Evolutionary conservation across 2,113 vertebrate species (phyloP), one percentile per base, ranked within the genome.

Genomic region (Etheostoma spectabile): DNA sequence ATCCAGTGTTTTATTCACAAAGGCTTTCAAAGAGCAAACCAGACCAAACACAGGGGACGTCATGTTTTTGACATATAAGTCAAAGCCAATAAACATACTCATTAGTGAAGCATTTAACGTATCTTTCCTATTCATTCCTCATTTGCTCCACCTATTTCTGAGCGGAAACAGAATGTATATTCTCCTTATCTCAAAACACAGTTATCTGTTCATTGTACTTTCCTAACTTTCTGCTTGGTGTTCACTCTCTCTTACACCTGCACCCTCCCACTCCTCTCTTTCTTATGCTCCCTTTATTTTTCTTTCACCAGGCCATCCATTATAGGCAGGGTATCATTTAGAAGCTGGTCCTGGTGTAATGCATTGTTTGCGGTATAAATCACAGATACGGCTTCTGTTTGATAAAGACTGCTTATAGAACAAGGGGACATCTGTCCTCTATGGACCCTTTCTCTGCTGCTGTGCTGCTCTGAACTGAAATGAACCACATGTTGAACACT

Each of bases 181-280:
- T 75, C 51, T 59, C 30, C 56, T 88, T 84, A 82, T 84, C 86
- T 75, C 13, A 65, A 82, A 79, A 51, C 2, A 3, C 77, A 89
- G 68, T 56, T 68, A n/a, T 53, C 45, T 68, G 11, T 46, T 83
- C 42, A 75, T n/a, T 66, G 60, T 46, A 73, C 62, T n/a, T 49
- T 60, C 24, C 48, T 27, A 38, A 67, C 12, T 75, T 13, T 64
- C 59, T 35, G 45, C 67, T 35, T n/a, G 49, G 63, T 56, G 42
- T 45, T 79, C 22, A 12, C 69, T 60, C 48, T 56, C 11, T 66
- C 42, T 74, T 55, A 62, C 27, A 60, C 18, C 21, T 10, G 8
- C 38, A 10, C 10, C 21, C 27, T 27, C 30, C 22, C 4, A 5
- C 22, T 62, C 33, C 10, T 77, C 8, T 74, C 14, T 60, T 74